phyloP scores from a whole-genome alignment of 2,888 invertebrate species.

The Masnerella sp. region DNA sequence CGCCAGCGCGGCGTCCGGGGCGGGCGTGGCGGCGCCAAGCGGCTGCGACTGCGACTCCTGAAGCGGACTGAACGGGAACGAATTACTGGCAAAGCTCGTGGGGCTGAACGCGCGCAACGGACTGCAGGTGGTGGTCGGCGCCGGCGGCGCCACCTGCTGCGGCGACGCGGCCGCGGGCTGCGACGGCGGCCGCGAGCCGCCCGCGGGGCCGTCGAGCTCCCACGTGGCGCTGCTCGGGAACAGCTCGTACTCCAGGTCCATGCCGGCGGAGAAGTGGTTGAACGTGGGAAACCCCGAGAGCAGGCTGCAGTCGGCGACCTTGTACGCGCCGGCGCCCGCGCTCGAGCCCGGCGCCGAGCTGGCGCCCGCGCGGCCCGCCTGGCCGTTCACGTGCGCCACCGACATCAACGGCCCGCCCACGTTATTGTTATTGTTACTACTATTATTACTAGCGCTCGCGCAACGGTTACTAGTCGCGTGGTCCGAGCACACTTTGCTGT shows the following conservation, averaged over 20 bases:
- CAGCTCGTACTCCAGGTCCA: conserved; percentile 85
- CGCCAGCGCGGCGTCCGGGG: conserved; percentile 15
- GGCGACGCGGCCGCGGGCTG: conserved; percentile 79
- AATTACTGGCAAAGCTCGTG: conserved; percentile 78
- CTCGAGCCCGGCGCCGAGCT: conserved; percentile 24
- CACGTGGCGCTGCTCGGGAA: conserved; percentile 79
- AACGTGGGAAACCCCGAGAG: conserved; percentile 72
- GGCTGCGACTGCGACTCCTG: conserved; percentile 77
- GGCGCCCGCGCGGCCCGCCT: conserved; percentile 68
- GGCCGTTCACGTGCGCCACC: conserved; percentile 83
- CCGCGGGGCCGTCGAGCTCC: conserved; percentile 77
- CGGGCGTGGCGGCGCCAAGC: conserved; percentile 67
- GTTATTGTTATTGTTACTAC: conserved; percentile 76
- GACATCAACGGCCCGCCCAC: conserved; percentile 88
- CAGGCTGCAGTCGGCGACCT: conserved; percentile 74
- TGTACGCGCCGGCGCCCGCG: conserved; percentile 72
- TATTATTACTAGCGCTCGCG: conserved; percentile 75
- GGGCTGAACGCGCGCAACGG: conserved; percentile 77
- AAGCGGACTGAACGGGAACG: conserved; percentile 83
- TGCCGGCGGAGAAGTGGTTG: conserved; percentile 72
- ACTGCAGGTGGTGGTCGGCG: conserved; percentile 80
- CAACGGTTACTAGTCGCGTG: conserved; percentile 69
- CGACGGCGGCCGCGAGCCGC: conserved; percentile 81
- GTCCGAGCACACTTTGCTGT: conserved; percentile 74
- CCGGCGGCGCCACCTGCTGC: conserved; percentile 75